These are phyloP conservation scores for Hypotaenidia philippensis DNA, from an alignment of 2,797 vertebrate genomes.

Conservation along the genomic window DNA sequence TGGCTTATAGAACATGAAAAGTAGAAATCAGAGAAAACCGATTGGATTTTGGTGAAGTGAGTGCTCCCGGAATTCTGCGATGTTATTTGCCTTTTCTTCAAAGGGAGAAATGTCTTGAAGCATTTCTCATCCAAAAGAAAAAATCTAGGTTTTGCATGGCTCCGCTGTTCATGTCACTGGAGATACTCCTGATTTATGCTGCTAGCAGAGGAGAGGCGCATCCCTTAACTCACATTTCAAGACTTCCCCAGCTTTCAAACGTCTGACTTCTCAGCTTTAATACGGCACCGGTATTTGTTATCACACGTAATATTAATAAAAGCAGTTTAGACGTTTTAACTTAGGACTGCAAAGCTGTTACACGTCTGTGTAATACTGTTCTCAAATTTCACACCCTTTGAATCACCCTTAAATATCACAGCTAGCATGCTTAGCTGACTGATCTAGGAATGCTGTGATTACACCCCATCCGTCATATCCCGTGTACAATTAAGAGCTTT, in stretches of 20 bases:
- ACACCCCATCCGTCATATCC: neutral
- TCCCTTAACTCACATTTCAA: conserved; percentile 18
- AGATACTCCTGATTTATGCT: conserved; percentile 16
- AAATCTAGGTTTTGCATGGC: conserved; percentile 8
- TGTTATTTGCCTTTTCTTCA: neutral
- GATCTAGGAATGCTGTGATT: neutral
- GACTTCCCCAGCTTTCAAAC: neutral
- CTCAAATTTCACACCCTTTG: conserved; percentile 22
- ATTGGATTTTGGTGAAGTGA: neutral
- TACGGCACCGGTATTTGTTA: neutral
- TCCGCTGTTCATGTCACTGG: neutral
- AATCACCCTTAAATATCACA: conserved; percentile 24
- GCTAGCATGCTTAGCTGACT: neutral
- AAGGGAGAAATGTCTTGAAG: neutral
- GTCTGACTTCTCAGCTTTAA: neutral
- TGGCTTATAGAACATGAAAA: neutral
- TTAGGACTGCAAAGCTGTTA: conserved; percentile 53
- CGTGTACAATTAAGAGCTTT: neutral
- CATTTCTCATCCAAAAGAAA: neutral
- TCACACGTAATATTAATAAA: conserved; percentile 47
- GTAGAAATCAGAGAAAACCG: neutral
- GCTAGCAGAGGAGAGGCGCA: conserved; percentile 12
- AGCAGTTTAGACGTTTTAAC: conserved; percentile 62
- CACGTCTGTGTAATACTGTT: conserved; percentile 41
- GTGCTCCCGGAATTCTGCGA: neutral